Evolutionary conservation across 1,140 invertebrate species (phyloP).

Genomic region (Drosophila chauvacae): DNA sequence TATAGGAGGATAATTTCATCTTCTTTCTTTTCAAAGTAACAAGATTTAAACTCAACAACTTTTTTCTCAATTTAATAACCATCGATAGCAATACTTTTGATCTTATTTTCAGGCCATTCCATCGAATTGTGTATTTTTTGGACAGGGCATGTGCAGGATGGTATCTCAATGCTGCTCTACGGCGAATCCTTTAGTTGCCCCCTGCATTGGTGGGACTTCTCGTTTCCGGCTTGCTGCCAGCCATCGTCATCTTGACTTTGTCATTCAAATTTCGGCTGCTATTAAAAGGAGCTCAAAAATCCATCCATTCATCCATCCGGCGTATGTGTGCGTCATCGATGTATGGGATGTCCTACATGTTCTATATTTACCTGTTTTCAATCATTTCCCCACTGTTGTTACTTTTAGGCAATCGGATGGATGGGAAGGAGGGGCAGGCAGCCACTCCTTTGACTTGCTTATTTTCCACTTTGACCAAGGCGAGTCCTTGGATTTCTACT

Average conservation of each 20-base stretch:
- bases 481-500: neutral
- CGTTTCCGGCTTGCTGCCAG: conserved; percentile 15
- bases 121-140: neutral
- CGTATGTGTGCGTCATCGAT: conserved; percentile 8
- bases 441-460: conserved; percentile 4
- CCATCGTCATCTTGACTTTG: conserved; percentile 14
- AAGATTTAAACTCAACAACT: no score
- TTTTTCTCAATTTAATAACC: neutral
- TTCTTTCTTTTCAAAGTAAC: no score
- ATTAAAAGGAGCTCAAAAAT: conserved; percentile 16
- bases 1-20: no score
- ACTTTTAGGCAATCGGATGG: neutral
- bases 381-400: conserved; percentile 11
- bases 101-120: neutral
- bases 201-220: conserved; percentile 6
- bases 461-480: neutral
- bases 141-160: neutral
- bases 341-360: conserved; percentile 3
- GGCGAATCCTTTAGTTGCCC: conserved; percentile 3
- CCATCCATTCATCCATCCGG: neutral
- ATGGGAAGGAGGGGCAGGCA: neutral
- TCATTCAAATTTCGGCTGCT: conserved; percentile 20
- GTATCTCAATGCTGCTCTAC: no score
- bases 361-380: conserved; percentile 30
- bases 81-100: neutral